phyloP scores from a whole-genome alignment of 2,888 invertebrate species.

The Stenodera caucasica region DNA sequence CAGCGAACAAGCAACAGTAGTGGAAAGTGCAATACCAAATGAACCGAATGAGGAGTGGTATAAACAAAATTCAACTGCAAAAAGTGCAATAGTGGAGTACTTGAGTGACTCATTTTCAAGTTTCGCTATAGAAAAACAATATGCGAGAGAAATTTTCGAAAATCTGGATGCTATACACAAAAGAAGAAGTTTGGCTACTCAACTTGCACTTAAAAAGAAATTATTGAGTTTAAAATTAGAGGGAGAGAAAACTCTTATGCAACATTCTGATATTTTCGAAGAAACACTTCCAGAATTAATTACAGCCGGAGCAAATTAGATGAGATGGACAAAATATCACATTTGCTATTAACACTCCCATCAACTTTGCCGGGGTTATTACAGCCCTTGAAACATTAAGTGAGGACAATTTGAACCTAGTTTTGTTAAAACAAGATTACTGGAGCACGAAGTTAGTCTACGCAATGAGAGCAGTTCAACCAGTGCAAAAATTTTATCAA shows the following conservation, averaged over 20 bases:
- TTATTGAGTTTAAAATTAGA: conserved; percentile 34
- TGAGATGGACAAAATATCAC: conserved; percentile 47
- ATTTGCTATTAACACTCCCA: conserved; percentile 48
- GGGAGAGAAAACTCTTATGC: conserved; percentile 27
- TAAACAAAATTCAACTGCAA: conserved; percentile 9
- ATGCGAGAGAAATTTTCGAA: conserved; percentile 12
- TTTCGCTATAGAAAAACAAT: conserved; percentile 16
- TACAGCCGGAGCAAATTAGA: conserved; percentile 46
- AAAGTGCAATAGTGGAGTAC: conserved; percentile 16
- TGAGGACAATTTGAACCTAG: conserved; percentile 43
- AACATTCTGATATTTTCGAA: conserved; percentile 46
- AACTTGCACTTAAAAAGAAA: conserved; percentile 36
- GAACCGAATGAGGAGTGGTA: not conserved
- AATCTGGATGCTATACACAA: conserved; percentile 18
- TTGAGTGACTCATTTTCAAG: conserved; percentile 17
- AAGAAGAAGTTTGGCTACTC: conserved; percentile 35
- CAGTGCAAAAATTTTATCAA: not conserved
- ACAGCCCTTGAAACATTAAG: conserved; percentile 48
- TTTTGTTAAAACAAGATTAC: conserved; percentile 44
- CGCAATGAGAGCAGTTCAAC: conserved; percentile 12
- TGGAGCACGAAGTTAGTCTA: conserved; percentile 34
- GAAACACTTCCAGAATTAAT: conserved; percentile 43
- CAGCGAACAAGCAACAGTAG: not conserved
- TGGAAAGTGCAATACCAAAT: not conserved
- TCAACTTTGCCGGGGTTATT: conserved; percentile 45